Evolutionary conservation across 2,113 vertebrate genomes (phyloP).

Genomic region (Lonchura striata): DNA sequence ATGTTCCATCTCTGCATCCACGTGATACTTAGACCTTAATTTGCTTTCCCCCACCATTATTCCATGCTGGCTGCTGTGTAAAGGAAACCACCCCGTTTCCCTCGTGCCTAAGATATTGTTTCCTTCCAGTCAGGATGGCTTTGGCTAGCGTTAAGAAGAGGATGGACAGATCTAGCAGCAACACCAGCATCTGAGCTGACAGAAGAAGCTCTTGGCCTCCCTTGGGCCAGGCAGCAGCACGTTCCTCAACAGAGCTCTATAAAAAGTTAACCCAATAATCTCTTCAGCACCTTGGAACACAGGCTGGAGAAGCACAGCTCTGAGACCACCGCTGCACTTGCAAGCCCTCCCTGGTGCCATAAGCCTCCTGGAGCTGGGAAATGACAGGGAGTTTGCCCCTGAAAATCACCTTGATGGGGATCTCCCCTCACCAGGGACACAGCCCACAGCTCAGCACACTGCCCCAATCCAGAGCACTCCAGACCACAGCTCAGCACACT

Average conservation of each 20-base stretch:
- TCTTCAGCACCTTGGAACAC: neutral
- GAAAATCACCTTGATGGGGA: neutral
- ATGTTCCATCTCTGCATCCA: neutral
- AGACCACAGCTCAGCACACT: neutral
- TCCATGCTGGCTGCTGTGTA: neutral
- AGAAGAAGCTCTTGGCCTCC: neutral
- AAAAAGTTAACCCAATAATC: neutral
- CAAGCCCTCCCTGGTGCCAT: fast-evolving
- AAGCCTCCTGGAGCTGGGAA: neutral
- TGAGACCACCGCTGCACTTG: fast-evolving
- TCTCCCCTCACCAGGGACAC: neutral
- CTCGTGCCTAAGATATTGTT: neutral
- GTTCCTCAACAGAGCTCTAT: neutral
- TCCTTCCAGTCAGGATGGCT: neutral
- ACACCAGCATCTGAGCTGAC: neutral
- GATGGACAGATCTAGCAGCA: neutral
- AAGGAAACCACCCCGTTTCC: neutral
- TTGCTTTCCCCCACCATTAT: neutral
- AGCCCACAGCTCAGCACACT: neutral
- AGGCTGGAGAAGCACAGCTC: neutral
- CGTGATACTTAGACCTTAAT: neutral
- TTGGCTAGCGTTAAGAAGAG: fast-evolving
- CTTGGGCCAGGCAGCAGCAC: neutral
- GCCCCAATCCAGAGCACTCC: too few species aligned
- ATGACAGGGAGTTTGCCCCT: fast-evolving